Percentiles rank a stretch among this genome's conserved stretches.
Conservation (phyloP, 2,113 vertebrate genomes). For the Protomyctophum bolini region DNA sequence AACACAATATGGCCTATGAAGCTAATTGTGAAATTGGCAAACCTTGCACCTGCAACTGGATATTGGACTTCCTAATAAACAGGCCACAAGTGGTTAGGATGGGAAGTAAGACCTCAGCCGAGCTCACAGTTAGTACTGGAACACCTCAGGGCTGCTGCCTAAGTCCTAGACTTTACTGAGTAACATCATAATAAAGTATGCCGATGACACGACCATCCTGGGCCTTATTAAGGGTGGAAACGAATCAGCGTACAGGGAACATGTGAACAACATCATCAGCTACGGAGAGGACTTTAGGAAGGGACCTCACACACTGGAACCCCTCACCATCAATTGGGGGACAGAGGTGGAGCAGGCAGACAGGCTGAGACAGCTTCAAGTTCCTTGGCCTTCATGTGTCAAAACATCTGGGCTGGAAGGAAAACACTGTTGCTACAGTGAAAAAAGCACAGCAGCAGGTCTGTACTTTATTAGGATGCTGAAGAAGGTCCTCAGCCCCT, state of each 20-base stretch:
- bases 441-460: no score
- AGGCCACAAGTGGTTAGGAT: constrained; percentile 8
- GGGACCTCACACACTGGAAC: not conserved
- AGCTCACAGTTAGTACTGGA: no score
- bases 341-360: constrained; percentile 4
- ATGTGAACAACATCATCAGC: no score
- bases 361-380: not conserved
- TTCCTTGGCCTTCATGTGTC: not conserved
- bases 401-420: no score
- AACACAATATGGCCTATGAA: not conserved
- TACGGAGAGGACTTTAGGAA: no score
- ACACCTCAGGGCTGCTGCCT: no score
- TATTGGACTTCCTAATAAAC: not conserved
- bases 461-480: no score
- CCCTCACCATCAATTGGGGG: constrained; percentile 10
- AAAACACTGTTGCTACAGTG: no score
- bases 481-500: no score
- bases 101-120: constrained; percentile 1
- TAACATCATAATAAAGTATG: constrained; percentile 1
- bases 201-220: constrained; percentile 3
- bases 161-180: not conserved
- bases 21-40: not conserved
- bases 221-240: not conserved
- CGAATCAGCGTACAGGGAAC: not conserved
- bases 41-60: constrained; percentile 4